phyloP scores from a whole-genome alignment of 2,113 vertebrate genomes.

The Pyxicephalus adspersus region DNA sequence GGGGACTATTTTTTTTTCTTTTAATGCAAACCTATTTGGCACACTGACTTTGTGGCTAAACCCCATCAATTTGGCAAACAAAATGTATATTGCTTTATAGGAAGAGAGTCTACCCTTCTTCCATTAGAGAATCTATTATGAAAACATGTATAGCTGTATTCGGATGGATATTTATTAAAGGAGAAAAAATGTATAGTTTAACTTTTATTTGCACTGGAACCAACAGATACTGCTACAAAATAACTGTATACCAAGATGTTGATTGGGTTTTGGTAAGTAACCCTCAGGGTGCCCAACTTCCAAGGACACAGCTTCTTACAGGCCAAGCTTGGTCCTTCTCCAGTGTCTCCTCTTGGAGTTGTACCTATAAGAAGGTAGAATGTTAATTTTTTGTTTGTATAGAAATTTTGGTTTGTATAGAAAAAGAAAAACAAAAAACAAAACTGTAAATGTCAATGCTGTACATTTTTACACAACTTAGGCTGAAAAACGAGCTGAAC shows the following conservation, averaged over 20 bases:
- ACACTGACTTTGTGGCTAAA: no score
- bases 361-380: constrained; percentile 81
- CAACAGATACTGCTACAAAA: constrained; percentile 25
- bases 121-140: no score
- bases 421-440: background rate
- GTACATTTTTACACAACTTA: constrained; percentile 57
- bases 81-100: no score
- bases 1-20: no score
- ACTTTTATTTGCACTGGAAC: constrained; percentile 26
- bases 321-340: constrained; percentile 96
- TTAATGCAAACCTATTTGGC: no score
- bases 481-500: constrained; percentile 67
- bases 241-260: constrained; percentile 13
- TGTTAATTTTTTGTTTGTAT: no score
- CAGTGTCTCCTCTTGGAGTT: constrained; percentile 99
- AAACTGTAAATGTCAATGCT: constrained; percentile 71
- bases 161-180: no score
- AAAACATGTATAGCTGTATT: no score
- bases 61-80: no score
- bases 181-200: no score
- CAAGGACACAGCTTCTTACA: constrained; percentile 71
- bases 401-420: no score
- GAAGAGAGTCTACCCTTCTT: no score
- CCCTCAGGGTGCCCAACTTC: background rate
- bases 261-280: constrained; percentile 40